A percentile compares a stretch with the other conserved stretches of the same genome.
phyloP scores from a whole-genome alignment of 2,113 vertebrate genomes.

The Chaetops frenatus region DNA sequence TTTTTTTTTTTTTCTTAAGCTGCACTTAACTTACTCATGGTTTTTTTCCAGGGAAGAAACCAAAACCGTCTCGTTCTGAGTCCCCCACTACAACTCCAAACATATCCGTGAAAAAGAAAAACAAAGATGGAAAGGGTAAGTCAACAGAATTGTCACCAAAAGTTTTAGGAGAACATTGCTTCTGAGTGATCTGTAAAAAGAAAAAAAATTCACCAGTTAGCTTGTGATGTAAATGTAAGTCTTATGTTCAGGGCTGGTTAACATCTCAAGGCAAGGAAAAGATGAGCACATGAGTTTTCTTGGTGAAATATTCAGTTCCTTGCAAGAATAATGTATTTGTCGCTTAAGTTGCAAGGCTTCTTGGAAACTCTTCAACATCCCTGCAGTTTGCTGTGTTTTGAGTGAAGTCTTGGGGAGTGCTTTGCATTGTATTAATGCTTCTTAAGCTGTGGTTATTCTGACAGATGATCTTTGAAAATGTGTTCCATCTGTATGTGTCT shows the following conservation, averaged over 20 bases:
- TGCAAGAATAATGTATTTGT: background rate
- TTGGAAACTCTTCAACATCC: background rate
- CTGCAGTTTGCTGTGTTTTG: background rate
- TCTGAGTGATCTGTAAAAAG: background rate
- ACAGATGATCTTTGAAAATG: background rate
- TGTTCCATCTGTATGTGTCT: conserved; percentile 27
- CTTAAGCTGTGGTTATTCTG: conserved; percentile 9
- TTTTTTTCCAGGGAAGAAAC: conserved; percentile 83
- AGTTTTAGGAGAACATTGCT: background rate
- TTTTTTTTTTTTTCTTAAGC: background rate
- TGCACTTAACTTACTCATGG: background rate
- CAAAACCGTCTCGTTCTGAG: conserved; percentile 78
- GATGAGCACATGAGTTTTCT: background rate
- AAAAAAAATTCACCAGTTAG: background rate
- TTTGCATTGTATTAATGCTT: conserved; percentile 13
- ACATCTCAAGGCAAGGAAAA: background rate
- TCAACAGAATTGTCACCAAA: background rate
- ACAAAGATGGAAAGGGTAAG: conserved; percentile 94
- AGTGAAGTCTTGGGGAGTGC: background rate
- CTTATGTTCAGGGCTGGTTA: background rate
- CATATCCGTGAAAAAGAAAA: conserved; percentile 88
- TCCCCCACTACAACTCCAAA: conserved; percentile 89
- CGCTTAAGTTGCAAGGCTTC: background rate
- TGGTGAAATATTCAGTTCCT: background rate
- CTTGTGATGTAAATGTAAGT: background rate